Conservation (phyloP, 2,888 invertebrate species). For the Ellobium chinense region DNA sequence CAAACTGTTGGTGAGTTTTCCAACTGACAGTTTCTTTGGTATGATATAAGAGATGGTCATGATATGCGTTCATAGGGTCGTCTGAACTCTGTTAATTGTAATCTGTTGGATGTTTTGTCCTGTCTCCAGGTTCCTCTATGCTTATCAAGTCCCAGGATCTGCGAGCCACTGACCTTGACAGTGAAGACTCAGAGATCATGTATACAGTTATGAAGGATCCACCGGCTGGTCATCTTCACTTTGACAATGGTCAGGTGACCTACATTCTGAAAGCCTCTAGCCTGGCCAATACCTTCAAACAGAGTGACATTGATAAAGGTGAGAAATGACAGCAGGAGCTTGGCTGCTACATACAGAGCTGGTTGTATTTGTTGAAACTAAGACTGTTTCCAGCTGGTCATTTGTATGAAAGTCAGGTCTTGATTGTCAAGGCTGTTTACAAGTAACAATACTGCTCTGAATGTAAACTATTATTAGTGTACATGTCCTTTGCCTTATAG, state of each 20-base stretch:
- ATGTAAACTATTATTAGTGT: no score
- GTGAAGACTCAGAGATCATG: conserved; percentile 66
- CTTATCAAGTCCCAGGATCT: conserved; percentile 63
- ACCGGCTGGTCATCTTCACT: conserved; percentile 63
- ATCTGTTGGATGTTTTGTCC: neutral
- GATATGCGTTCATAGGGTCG: neutral
- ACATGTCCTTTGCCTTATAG: no score
- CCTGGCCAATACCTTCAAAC: conserved; percentile 63
- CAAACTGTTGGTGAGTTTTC: no score
- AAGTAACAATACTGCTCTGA: no score
- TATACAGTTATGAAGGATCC: conserved; percentile 71
- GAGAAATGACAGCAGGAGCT: no score
- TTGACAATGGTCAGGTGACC: conserved; percentile 46
- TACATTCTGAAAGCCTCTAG: conserved; percentile 55
- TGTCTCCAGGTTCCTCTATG: conserved; percentile 65
- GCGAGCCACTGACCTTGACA: conserved; percentile 73
- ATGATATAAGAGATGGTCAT: no score
- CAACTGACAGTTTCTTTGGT: no score
- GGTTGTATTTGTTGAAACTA: no score
- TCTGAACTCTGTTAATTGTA: neutral
- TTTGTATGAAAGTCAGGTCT: no score
- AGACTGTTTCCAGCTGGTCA: no score
- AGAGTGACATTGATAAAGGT: conserved; percentile 72
- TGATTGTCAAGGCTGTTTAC: no score
- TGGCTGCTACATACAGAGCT: no score